Base-by-base conservation (phyloP, 1,140 invertebrate species). In the Wiebesia pumilae region DNA sequence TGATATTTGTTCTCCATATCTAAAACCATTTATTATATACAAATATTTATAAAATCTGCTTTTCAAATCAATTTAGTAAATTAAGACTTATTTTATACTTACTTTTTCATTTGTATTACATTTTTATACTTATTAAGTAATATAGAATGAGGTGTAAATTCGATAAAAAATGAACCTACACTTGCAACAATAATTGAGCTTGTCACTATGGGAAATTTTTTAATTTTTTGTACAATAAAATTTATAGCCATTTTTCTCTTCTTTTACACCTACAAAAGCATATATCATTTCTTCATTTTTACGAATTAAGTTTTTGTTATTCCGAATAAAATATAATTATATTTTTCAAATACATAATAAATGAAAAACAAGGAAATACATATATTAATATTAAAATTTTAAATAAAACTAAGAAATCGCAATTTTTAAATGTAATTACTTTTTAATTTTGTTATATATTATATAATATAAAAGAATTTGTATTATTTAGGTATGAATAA, bases 31-130 rank as follows among this genome's bases (percentile, higher is more conserved):
- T 54, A 54, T 54, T 19, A 54, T 16, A 19, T 54, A 19, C 6
- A 54, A 54, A 33, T 80, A 77, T 79, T 65, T 79, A n/a, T n/a
- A n/a, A 78, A 58, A 77, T 86, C 58, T 43, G 54, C 3, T 75
- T 40, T 43, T 27, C 3, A 35, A 73, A 6, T 16, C 0, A 75
- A 43, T 43, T 3, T 0, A n/a, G 43, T 27, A 43, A 10, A 75
- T 12, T 43, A 27, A 75, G 1, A 9, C 10, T 43, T 24, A 40
- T 24, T 75, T 40, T 51, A 78, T 87, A 91, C 91, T 90, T 91
- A 95, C 95, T 93, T 94, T 88, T 95, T 95, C 81, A 94, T 93
- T 85, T 94, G 91, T 35, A 95, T 88, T 35, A 95, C 87, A 3
- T 94, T 91, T 80, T 91, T 93, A 87, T 94, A 95, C 87, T 94